Evolutionary conservation across 2,888 invertebrate genomes (phyloP).

Genomic region (Allacma fusca): DNA sequence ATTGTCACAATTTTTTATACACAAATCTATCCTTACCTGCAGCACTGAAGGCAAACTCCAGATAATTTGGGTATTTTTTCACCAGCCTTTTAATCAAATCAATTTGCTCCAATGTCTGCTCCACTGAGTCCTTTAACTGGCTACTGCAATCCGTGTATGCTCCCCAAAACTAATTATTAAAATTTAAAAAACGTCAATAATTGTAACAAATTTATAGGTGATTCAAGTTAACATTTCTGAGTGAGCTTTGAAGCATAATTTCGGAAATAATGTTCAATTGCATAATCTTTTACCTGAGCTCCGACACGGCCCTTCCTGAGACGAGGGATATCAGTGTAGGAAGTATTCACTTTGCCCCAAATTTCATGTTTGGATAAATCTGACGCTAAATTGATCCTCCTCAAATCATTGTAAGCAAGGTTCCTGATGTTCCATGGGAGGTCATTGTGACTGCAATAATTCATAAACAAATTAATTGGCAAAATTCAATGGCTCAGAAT

Average conservation of each 20-base stretch:
- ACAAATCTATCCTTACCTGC: conserved; percentile 62
- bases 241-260: too few species aligned
- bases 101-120: conserved; percentile 73
- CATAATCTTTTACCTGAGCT: neutral
- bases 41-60: conserved; percentile 69
- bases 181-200: conserved; percentile 16
- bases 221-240: neutral
- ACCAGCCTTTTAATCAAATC: conserved; percentile 72
- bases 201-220: conserved; percentile 21
- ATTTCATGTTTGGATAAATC: conserved; percentile 59
- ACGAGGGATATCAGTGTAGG: too few species aligned
- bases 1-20: neutral
- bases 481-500: too few species aligned
- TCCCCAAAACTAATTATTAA: conserved; percentile 71
- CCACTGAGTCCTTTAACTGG: conserved; percentile 74
- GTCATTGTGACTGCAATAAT: too few species aligned
- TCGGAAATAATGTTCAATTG: too few species aligned
- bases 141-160: conserved; percentile 72
- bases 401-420: conserved; percentile 62
- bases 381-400: too few species aligned
- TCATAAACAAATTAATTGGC: too few species aligned
- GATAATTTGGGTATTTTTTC: conserved; percentile 66
- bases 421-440: conserved; percentile 48
- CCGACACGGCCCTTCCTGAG: too few species aligned
- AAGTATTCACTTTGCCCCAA: conserved; percentile 58